Percentiles rank a stretch among this genome's conserved stretches.
Evolutionary conservation across 2,888 invertebrate genomes (phyloP).

Genomic region (Acleris cristana): DNA sequence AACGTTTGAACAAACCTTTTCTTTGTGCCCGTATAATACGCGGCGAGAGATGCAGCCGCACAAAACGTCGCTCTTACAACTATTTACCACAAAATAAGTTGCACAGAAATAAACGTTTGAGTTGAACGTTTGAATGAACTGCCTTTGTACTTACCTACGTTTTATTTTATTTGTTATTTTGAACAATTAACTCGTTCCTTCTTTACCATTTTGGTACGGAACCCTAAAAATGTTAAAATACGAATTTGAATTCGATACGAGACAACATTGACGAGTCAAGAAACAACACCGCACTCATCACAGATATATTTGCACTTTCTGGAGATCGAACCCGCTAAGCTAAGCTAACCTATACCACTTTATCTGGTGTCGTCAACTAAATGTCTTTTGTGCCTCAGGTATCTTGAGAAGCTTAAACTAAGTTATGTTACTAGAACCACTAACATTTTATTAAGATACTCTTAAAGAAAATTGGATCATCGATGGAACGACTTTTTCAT

Average conservation of each 20-base stretch:
- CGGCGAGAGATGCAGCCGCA: background rate
- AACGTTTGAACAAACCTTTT: background rate
- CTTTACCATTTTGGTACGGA: no score
- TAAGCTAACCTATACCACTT: background rate
- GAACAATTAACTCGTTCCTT: no score
- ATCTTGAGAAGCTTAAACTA: background rate
- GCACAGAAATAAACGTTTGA: background rate
- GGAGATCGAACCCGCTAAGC: no score
- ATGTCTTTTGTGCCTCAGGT: background rate
- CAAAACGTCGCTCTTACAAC: background rate
- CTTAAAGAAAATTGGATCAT: conserved; percentile 34
- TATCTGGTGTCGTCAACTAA: background rate
- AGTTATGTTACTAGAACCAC: background rate
- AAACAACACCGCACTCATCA: no score
- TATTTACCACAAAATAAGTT: background rate
- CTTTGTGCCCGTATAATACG: background rate
- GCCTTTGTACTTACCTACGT: background rate
- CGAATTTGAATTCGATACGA: no score
- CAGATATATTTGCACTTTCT: no score
- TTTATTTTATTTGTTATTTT: background rate
- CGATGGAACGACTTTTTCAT: conserved; percentile 12
- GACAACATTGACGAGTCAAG: no score
- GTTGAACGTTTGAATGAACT: background rate
- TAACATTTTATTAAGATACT: conserved; percentile 15
- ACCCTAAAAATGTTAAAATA: no score